Percentiles rank a stretch among this genome's conserved stretches.
These are phyloP conservation scores for Dendrophyllia cribrosa DNA, from an alignment of 64 coral and sea anemone genomes.

Conservation along the genomic window DNA sequence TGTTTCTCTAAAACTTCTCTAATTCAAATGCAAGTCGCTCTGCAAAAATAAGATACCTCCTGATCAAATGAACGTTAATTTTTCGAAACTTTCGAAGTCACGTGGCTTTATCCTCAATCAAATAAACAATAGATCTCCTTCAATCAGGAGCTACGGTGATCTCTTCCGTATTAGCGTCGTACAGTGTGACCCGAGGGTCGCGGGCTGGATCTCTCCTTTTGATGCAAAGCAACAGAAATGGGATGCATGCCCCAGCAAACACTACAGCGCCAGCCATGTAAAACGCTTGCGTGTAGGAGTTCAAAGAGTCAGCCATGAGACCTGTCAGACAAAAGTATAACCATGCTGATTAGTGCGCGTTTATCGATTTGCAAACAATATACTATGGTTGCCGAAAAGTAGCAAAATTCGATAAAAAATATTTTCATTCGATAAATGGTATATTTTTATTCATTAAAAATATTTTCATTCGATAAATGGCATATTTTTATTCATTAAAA, in stretches of 20 bases:
- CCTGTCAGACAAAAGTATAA: constrained; percentile 12
- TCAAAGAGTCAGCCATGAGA: constrained; percentile 50
- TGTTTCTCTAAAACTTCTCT: too few species aligned
- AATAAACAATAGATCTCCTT: not conserved
- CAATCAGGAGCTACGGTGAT: not conserved
- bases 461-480: too few species aligned
- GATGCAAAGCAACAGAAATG: constrained; percentile 10
- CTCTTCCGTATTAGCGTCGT: not conserved
- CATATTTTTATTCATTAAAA: too few species aligned
- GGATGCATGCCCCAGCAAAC: constrained; percentile 43
- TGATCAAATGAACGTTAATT: too few species aligned
- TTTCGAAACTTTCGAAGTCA: not conserved
- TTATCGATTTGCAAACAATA: too few species aligned
- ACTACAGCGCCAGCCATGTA: constrained; percentile 68
- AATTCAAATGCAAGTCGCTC: too few species aligned
- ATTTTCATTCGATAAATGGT: too few species aligned
- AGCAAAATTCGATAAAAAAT: too few species aligned
- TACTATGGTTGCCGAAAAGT: too few species aligned
- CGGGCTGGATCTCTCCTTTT: not conserved
- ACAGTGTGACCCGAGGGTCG: not conserved
- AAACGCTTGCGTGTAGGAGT: constrained; percentile 66
- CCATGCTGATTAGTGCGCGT: too few species aligned
- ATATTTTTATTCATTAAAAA: too few species aligned
- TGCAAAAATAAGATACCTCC: too few species aligned
- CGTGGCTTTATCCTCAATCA: not conserved